A percentile compares a stretch with the other conserved stretches of the same genome.
Conservation (phyloP, 2,888 invertebrate genomes). For the Rugalucina vietnamica region DNA sequence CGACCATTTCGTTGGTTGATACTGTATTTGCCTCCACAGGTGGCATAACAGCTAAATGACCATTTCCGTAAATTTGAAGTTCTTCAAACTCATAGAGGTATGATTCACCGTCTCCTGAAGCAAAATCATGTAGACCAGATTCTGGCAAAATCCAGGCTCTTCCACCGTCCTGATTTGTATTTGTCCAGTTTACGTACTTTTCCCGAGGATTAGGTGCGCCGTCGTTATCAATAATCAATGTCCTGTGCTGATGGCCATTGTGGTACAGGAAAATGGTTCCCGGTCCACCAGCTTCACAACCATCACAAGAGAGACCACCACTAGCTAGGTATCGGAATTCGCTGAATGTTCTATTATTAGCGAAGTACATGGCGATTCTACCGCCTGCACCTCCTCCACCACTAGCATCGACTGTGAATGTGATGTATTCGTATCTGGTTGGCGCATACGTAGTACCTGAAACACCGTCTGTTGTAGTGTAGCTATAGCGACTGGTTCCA, state of each 20-base stretch:
- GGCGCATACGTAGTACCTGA: conserved; percentile 1
- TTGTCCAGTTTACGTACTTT: conserved; percentile 70
- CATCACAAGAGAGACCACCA: conserved; percentile 66
- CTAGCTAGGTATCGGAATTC: conserved; percentile 74
- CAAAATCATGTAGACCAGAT: conserved; percentile 72
- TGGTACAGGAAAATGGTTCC: conserved; percentile 76
- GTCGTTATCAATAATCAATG: conserved; percentile 75
- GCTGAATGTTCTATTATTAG: conserved; percentile 71
- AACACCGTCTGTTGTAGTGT: background rate
- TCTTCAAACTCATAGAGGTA: conserved; percentile 72
- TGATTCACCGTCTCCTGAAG: conserved; percentile 46
- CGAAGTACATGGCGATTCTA: conserved; percentile 74
- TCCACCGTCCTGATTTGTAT: conserved; percentile 65
- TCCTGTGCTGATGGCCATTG: conserved; percentile 68
- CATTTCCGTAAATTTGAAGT: conserved; percentile 77
- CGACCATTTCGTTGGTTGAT: conserved; percentile 42
- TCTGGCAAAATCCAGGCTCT: conserved; percentile 75
- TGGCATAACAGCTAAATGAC: conserved; percentile 72
- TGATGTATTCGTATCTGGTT: conserved; percentile 15
- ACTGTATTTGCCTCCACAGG: conserved; percentile 49
- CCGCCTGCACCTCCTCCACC: conserved; percentile 75
- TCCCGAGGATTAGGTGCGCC: conserved; percentile 64
- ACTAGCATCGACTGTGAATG: background rate
- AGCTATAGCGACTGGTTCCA: background rate
- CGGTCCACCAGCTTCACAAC: conserved; percentile 71